phyloP scores from a whole-genome alignment of 2,113 vertebrate genomes.

The Microcebus lehilahytsara region DNA sequence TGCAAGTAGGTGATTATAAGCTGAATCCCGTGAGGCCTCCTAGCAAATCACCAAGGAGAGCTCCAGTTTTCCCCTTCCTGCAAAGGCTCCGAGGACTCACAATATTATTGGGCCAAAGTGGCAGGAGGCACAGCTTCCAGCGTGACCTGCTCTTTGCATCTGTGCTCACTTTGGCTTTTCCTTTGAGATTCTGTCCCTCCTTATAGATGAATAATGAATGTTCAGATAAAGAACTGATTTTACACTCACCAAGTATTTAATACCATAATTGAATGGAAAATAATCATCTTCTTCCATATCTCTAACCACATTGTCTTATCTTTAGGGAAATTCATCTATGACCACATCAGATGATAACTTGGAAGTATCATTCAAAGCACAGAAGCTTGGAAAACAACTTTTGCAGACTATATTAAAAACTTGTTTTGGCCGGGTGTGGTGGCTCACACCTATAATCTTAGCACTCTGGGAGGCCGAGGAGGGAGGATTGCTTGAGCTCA shows the following conservation, averaged over 20 bases:
- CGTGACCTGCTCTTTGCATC: not conserved
- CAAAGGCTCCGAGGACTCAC: not conserved
- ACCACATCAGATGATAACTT: not conserved
- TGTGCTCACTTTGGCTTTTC: not conserved
- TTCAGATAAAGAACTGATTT: not conserved
- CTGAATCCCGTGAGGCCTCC: not conserved
- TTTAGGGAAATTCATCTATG: not conserved
- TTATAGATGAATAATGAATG: not conserved
- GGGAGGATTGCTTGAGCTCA: no score
- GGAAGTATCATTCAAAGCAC: not conserved
- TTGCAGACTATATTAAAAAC: not conserved
- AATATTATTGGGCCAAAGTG: no score
- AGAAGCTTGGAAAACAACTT: not conserved
- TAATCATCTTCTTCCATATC: not conserved
- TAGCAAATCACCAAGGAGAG: not conserved
- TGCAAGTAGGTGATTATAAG: not conserved
- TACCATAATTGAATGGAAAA: not conserved
- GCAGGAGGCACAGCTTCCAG: not conserved
- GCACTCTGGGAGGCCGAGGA: no score
- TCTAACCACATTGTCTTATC: not conserved
- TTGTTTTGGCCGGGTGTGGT: not conserved
- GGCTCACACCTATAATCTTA: no score
- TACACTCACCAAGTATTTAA: not conserved
- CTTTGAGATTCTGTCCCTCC: not conserved
- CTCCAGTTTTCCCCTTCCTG: not conserved